phyloP scores from a whole-genome alignment of 2,888 invertebrate species.

The Marronus borbonicus region DNA sequence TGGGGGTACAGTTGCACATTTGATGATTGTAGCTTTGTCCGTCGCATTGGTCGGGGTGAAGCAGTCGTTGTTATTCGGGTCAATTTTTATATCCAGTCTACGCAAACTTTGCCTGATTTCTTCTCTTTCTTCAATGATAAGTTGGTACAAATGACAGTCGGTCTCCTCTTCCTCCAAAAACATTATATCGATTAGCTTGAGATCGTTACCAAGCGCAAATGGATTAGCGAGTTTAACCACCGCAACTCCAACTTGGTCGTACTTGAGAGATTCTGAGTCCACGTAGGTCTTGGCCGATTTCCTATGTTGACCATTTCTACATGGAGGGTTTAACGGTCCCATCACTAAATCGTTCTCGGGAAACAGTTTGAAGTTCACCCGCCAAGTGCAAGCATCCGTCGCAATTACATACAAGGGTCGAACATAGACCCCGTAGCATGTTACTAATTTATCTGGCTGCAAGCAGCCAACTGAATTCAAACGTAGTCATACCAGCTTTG shows the following conservation, averaged over 20 bases:
- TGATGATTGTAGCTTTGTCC: neutral
- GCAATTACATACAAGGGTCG: neutral
- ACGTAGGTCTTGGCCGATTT: neutral
- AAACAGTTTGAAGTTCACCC: neutral
- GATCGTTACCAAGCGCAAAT: neutral
- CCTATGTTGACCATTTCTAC: neutral
- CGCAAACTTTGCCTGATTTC: no score
- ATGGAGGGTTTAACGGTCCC: neutral
- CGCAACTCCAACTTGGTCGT: neutral
- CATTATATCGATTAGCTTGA: neutral
- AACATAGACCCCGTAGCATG: neutral
- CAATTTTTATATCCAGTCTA: no score
- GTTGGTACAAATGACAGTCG: neutral
- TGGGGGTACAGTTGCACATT: neutral
- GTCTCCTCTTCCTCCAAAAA: neutral
- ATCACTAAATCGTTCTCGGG: neutral
- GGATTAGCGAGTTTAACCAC: neutral
- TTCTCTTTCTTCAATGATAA: neutral
- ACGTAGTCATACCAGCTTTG: no score
- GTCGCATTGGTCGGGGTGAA: neutral
- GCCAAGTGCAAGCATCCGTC: neutral
- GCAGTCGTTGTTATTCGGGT: neutral
- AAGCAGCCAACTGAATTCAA: neutral
- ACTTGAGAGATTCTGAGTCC: constrained; percentile 4
- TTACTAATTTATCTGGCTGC: neutral